These are phyloP conservation scores for Scylla paramamosain DNA, from an alignment of 1,140 invertebrate species.

Conservation along the genomic window DNA sequence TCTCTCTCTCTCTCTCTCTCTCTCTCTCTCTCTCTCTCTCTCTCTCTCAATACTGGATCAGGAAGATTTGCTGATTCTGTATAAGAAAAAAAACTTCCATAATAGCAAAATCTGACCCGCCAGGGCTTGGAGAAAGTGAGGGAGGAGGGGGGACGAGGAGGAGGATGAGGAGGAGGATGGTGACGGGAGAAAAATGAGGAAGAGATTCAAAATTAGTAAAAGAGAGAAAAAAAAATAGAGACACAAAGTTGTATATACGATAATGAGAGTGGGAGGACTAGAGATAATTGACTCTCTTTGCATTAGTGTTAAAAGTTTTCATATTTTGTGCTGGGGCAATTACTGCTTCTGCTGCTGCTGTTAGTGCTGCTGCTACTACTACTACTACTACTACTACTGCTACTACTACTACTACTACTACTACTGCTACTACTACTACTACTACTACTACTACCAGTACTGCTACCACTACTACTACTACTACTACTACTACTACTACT, in stretches of 20 bases:
- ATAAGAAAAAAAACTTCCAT: neutral
- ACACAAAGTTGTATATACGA: too few species aligned
- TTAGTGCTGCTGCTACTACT: neutral
- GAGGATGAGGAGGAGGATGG: too few species aligned
- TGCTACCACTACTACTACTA: neutral
- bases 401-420: conserved; percentile 14
- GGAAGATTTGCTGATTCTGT: neutral
- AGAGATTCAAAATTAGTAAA: too few species aligned
- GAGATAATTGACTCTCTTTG: too few species aligned
- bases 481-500: neutral
- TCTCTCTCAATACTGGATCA: neutral
- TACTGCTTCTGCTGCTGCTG: too few species aligned
- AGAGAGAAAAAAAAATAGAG: too few species aligned
- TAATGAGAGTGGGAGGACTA: too few species aligned
- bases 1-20: conserved; percentile 38
- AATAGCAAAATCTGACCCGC: neutral
- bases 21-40: conserved; percentile 43
- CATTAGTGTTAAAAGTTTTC: too few species aligned
- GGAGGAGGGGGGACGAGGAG: neutral
- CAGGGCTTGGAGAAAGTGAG: neutral
- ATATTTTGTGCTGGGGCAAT: too few species aligned
- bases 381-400: neutral
- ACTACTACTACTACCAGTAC: neutral
- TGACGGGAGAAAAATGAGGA: too few species aligned
- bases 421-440: conserved; percentile 22